Conservation (phyloP, 64 coral and sea anemone species). For the Platygyra sinensis region DNA sequence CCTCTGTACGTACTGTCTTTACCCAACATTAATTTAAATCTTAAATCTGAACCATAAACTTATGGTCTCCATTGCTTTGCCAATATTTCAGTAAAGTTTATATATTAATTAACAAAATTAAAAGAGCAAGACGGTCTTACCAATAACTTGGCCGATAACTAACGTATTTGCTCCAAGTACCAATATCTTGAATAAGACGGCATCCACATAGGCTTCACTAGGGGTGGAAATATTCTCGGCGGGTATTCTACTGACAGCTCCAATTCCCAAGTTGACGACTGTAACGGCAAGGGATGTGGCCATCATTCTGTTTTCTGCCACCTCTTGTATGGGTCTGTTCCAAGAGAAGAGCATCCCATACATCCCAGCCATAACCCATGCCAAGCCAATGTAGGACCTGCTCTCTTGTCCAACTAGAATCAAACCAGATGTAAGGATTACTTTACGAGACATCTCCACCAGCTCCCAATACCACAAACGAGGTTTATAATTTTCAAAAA, state of each 20-base stretch:
- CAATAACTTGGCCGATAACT: background rate
- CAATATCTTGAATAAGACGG: background rate
- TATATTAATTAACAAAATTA: background rate
- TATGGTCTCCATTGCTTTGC: too few relatives aligned
- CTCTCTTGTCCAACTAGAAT: slow-evolving; percentile 38
- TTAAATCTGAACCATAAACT: too few relatives aligned
- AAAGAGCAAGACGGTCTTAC: background rate
- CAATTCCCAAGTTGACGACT: slow-evolving; percentile 32
- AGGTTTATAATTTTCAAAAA: slow-evolving; percentile 53
- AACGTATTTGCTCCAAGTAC: background rate
- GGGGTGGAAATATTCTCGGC: background rate
- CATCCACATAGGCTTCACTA: background rate
- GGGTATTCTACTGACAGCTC: slow-evolving; percentile 36
- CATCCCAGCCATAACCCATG: slow-evolving; percentile 27
- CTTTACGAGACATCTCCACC: slow-evolving; percentile 55
- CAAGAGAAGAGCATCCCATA: slow-evolving; percentile 45
- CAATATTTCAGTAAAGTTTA: too few relatives aligned
- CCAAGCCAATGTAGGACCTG: slow-evolving; percentile 41
- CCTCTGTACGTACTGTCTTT: too few relatives aligned
- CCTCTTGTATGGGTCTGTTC: slow-evolving; percentile 32
- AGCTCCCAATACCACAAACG: slow-evolving; percentile 64
- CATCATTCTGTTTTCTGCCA: slow-evolving; percentile 30
- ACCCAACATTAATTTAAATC: too few relatives aligned
- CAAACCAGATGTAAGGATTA: slow-evolving; percentile 42
- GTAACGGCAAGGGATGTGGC: slow-evolving; percentile 23